phyloP scores from a whole-genome alignment of 2,888 invertebrate species.

The Drosophila fungiperda region DNA sequence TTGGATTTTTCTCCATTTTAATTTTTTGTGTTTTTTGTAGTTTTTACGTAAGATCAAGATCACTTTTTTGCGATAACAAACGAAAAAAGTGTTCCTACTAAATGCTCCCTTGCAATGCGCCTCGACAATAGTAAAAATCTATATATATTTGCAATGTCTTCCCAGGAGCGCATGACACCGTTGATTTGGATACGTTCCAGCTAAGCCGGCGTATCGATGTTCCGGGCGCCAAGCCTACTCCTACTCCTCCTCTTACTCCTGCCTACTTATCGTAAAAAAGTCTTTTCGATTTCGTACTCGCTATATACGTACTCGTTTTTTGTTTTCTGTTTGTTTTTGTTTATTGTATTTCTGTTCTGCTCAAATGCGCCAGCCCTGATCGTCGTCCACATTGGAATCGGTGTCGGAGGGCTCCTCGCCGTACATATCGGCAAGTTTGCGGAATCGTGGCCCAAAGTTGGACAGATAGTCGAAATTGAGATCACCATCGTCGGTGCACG shows the following conservation, averaged over 20 bases:
- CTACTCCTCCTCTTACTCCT: background rate
- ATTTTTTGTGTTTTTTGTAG: background rate
- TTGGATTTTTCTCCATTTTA: constrained; percentile 7
- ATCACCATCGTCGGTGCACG: constrained; percentile 96
- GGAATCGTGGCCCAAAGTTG: constrained; percentile 98
- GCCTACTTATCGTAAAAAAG: constrained; percentile 70
- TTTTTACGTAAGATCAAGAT: constrained; percentile 73
- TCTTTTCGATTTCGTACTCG: constrained; percentile 65
- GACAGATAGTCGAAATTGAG: constrained; percentile 97
- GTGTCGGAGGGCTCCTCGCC: constrained; percentile 95
- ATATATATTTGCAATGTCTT: constrained; percentile 47
- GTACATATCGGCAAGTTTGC: constrained; percentile 97
- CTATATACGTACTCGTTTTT: constrained; percentile 9
- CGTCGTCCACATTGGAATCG: constrained; percentile 91
- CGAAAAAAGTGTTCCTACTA: constrained; percentile 59
- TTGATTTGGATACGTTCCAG: constrained; percentile 35
- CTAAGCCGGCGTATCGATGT: constrained; percentile 34
- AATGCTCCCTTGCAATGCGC: constrained; percentile 62
- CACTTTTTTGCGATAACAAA: constrained; percentile 68
- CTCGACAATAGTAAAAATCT: constrained; percentile 47
- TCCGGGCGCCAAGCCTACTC: constrained; percentile 16
- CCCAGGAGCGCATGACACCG: constrained; percentile 21
- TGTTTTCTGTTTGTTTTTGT: background rate
- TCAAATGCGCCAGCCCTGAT: constrained; percentile 91
- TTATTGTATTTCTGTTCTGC: background rate